Evolutionary conservation across 2,113 vertebrate genomes (phyloP), one percentile per base, ranked within the genome.

Genomic region (Notothenia rossii): DNA sequence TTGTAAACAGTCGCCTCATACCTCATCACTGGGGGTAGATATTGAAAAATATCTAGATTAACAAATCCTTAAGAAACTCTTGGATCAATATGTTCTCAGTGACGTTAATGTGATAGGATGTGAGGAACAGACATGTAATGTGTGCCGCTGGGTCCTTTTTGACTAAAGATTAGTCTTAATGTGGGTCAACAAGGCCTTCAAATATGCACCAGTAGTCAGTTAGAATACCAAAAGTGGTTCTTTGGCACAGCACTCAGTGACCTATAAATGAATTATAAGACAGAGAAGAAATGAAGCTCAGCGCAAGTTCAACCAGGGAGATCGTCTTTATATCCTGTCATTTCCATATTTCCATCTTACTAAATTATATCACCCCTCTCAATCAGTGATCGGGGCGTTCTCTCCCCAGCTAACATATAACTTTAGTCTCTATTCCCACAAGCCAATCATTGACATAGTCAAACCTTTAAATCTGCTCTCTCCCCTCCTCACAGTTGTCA

Each of bases 141-240:
- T 46, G 17, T 51, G 50, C 40, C 43, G 29, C 46, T 22, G n/a
- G 22, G 10, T 54, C 56, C 25, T 73, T 33, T 68, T 20, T 60
- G 18, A 68, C 22, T 72, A 56, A 76, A 62, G 22, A 72, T 40
- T 9, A 12, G 51, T 69, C 48, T 40, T 63, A 36, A 65, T 29
- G 18, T 46, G 22, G 85, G 51, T 82, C 54, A 77, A 46, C 7
- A 48, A 68, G 20, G 55, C 67, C 29, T 53, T 67, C 48, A 53
- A 63, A 71, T 69, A 70, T 54, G 29, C 51, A 53, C 40, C 29
- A 3, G 54, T 59, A 50, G 59, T 70, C 54, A 64, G 51, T 68
- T 75, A 46, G 82, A 78, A 86, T 70, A 54, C 36, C 69, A 78
- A 36, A 56, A 54, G 18, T 50, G 10, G 9, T 18, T 79, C 25